Evolutionary conservation across 2,797 vertebrate genomes (phyloP).

Genomic region (Acomys russatus): DNA sequence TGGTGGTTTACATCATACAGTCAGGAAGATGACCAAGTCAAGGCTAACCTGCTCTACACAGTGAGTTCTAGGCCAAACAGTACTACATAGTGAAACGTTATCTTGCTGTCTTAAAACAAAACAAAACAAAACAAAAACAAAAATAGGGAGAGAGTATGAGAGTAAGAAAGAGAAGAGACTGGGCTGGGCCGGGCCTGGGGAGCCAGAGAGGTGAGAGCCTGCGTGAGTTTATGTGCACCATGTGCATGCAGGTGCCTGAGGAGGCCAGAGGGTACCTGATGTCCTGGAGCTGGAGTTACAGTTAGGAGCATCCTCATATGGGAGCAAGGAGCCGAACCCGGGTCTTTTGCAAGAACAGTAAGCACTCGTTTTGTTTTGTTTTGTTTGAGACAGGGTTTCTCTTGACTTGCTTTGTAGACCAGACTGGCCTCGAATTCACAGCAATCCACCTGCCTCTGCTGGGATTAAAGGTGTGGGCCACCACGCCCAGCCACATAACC

Average conservation of each 20-base stretch:
- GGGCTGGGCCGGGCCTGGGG: neutral
- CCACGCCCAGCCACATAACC: neutral
- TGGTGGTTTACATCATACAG: neutral
- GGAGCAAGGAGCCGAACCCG: neutral
- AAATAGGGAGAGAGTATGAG: neutral
- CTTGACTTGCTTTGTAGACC: too few species aligned
- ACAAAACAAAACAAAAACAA: neutral
- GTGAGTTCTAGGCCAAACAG: neutral
- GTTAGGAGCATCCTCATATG: neutral
- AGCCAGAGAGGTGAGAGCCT: neutral
- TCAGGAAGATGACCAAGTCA: neutral
- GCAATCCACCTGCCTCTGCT: too few species aligned
- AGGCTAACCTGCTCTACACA: neutral
- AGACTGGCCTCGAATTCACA: too few species aligned
- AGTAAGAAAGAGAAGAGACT: neutral
- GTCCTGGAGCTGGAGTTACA: neutral
- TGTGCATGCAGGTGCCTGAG: neutral
- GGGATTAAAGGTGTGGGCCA: too few species aligned
- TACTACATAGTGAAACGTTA: neutral
- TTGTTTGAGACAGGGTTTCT: too few species aligned
- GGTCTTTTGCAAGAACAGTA: neutral
- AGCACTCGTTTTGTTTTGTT: neutral
- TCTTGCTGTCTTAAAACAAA: neutral
- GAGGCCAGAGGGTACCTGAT: neutral
- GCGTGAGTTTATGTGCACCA: neutral